Percentiles rank a stretch among this genome's conserved stretches.
These are phyloP conservation scores for Syrphus vitripennis DNA, from an alignment of 2,888 invertebrate species.

Conservation along the genomic window DNA sequence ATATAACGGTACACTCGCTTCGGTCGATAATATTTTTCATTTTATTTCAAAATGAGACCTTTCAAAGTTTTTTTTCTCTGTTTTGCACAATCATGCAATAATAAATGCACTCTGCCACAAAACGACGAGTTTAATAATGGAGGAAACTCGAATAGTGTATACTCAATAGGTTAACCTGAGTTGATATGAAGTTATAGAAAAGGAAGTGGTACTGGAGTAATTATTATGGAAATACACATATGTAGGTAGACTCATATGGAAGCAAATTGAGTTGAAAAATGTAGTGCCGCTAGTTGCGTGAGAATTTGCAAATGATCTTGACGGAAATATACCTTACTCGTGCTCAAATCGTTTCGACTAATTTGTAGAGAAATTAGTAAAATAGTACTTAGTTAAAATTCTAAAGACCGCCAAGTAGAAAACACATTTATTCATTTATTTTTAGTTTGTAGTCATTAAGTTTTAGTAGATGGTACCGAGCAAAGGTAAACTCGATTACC, in stretches of 20 bases:
- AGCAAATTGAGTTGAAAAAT: neutral
- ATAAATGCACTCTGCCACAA: neutral
- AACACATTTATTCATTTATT: no score
- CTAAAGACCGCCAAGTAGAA: no score
- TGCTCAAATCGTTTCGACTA: no score
- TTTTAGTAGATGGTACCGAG: no score
- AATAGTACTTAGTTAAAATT: no score
- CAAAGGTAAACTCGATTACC: no score
- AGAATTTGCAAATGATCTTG: neutral
- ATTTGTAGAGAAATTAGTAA: neutral
- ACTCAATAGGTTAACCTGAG: neutral
- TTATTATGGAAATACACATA: neutral
- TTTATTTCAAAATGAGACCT: neutral
- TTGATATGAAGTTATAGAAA: neutral
- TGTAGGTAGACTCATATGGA: neutral
- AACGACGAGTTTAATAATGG: neutral
- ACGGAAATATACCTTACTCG: no score
- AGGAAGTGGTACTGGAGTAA: neutral
- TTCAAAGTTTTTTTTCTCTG: slow-evolving; percentile 9
- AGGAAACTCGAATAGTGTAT: neutral
- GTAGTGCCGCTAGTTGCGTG: no score
- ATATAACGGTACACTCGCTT: neutral
- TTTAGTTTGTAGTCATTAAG: no score
- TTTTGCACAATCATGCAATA: slow-evolving; percentile 11
- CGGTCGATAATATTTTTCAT: neutral